Evolutionary conservation across 1,140 invertebrate genomes (phyloP), one percentile per base, ranked within the genome.

Genomic region (Pogonomyrmex californicus): DNA sequence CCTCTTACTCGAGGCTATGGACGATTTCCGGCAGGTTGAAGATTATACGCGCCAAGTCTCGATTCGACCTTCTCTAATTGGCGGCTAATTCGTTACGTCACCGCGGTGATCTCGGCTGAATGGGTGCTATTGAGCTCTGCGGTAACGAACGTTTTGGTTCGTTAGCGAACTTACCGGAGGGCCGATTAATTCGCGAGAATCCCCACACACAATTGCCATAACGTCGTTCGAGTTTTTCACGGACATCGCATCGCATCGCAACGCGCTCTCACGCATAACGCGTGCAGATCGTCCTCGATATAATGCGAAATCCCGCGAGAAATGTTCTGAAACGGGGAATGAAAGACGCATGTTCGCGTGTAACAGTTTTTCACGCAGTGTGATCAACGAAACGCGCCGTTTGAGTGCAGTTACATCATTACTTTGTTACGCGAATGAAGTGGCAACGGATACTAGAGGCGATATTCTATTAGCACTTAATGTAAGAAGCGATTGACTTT

Each of bases 91-190:
- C 41, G 30, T 83, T 38, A 33, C 62, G 41, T 81, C 76, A 65
- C 36, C 60, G 51, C 38, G n/a, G 23, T 51, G 51, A 71, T 82
- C 17, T 10, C 54, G 14, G 79, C 66, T 83, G 79, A 83, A 83
- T 73, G 79, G 44, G 41, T 47, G 51, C 65, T 71, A 73, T 83
- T 75, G 79, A 83, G 41, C 6, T 49, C 17, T 23, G 62, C 62
- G 75, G 49, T 86, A 86, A 81, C 62, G 75, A 86, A 81, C 76
- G 85, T 81, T 82, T 86, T 30, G 77, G 76, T 81, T 86, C 76
- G 85, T 86, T 86, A 86, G 51, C 63, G n/a, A 81, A 66, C 75
- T 66, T 49, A 85, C 38, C 83, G 62, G 30, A 54, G 23, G n/a
- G 4, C 49, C 51, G 17, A 81, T 81, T 86, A 86, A 86, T 86